Evolutionary conservation across 2,888 invertebrate species (phyloP), one percentile per base, ranked within the genome.

Genomic region (Cacoxenus indagator): DNA sequence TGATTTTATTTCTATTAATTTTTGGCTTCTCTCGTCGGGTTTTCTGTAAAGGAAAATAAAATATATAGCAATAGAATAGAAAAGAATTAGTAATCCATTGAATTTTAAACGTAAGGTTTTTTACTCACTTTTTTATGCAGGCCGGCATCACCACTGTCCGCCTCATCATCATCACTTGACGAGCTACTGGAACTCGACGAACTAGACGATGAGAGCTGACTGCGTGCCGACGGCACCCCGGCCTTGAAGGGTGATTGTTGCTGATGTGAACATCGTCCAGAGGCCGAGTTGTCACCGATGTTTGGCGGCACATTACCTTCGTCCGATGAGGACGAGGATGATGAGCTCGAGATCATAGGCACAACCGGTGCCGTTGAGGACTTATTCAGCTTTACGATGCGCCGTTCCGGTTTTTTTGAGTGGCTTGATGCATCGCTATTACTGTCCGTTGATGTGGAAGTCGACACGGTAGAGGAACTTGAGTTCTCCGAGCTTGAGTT

Each of bases 1-100:
- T 92, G 77, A 90, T 92, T 85, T 93, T 93, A 87, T 93, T 93
- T 81, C 93, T 93, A 84, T 93, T 93, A 88, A 89, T 85, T 87
- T 85, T 84, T 82, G 87, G 85, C 83, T 86, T 88, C 77, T 86
- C 82, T 78, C 78, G 78, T 61, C 78, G 82, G 66, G 81, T 76
- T 76, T 82, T 84, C 82, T 82, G 55, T 46, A 68, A 69, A 64
- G 2, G 64, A 9, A 65, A 29, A 45, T 24, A 8, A 29, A 31
- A 61, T 0, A 4, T 11, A n/a, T 57, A 8, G 22, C 3, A 66
- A 68, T 19, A 48, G 29, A 19, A 22, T 43, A 22, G 2, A 19
- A 29, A 29, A 62, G 26, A 19, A 45, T 27, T 17, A 14, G 48
- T 9, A 22, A 2, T 29, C 0, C 14, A 19, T 37, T 59, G 14